Conservation (phyloP, 2,113 vertebrate genomes). For the Brienomyrus longianalis region DNA sequence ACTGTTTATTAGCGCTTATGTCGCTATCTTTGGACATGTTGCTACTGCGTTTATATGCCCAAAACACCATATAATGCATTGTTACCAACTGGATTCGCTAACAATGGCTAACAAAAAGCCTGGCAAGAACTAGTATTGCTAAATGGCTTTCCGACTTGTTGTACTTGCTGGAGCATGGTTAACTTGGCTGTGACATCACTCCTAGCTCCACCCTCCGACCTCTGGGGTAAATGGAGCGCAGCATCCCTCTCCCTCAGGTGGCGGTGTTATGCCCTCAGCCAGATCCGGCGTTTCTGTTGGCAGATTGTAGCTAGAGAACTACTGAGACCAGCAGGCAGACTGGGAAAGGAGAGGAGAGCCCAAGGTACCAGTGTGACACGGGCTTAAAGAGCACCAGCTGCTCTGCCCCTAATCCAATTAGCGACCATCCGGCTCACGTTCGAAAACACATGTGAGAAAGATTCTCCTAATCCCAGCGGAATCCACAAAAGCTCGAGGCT, state of each 20-base stretch:
- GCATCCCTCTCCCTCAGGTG: background rate
- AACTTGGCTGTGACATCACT: too few relatives aligned
- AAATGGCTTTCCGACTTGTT: too few relatives aligned
- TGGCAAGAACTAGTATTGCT: too few relatives aligned
- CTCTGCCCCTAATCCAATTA: constrained; percentile 47
- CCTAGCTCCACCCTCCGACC: background rate
- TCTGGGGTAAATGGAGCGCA: background rate
- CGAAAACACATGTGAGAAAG: constrained; percentile 39
- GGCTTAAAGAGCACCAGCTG: background rate
- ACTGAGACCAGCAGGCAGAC: background rate
- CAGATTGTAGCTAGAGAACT: background rate
- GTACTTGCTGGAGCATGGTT: too few relatives aligned
- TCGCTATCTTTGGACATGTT: too few relatives aligned
- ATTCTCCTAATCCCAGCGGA: constrained; percentile 44
- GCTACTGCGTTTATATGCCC: too few relatives aligned
- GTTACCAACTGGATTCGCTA: too few relatives aligned
- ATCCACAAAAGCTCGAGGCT: constrained; percentile 26
- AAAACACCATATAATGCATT: too few relatives aligned
- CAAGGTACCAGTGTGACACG: background rate
- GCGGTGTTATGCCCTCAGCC: background rate
- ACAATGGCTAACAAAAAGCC: too few relatives aligned
- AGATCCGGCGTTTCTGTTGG: background rate
- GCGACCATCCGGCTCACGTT: constrained; percentile 40
- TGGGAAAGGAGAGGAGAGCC: background rate
- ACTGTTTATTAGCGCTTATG: too few relatives aligned